Evolutionary conservation across 1,140 invertebrate species (phyloP), one percentile per base, ranked within the genome.

Genomic region (Drosophila melanogaster): DNA sequence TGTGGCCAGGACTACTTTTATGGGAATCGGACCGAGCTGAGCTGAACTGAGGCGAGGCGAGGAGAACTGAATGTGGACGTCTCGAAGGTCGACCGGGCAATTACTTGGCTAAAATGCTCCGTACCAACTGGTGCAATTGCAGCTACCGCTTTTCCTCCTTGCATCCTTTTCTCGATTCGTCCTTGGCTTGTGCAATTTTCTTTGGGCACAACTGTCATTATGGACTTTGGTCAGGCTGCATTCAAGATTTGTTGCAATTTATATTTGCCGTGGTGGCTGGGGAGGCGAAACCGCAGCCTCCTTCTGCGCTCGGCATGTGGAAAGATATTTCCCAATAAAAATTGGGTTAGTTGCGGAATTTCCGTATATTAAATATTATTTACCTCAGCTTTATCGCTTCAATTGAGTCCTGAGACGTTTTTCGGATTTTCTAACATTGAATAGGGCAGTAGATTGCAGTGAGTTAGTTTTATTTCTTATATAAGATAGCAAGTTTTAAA

Each of bases 111-210:
- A 53, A 51, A 59, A 33, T 15, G 24, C 44, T 19, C 61, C 11
- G 53, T 24, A 17, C 47, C 79, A 67, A 81, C 70, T 87, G 83
- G 75, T 79, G 75, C 73, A 76, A 54, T 76, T 66, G 47, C 61
- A 77, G 75, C 66, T 53, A 76, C 57, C 60, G 64, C 54, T 57
- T 61, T 54, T 74, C 19, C 38, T 19, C 30, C 1, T 30, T 30
- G 33, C 56, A 40, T 50, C 30, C 43, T 55, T 70, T 53, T 57
- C 19, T 55, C 51, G 58, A 56, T 56, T 61, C 65, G 81, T 81
- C 83, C 83, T 86, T 86, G 83, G 77, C 83, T 87, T 76, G 76
- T 83, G 76, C 80, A 83, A 83, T 83, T 84, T 83, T 30, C 59
- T 64, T 69, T 44, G 26, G 64, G 43, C 70, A 61, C 44, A 71